phyloP scores from a whole-genome alignment of 2,888 invertebrate species.

The Dynastes tityus region DNA sequence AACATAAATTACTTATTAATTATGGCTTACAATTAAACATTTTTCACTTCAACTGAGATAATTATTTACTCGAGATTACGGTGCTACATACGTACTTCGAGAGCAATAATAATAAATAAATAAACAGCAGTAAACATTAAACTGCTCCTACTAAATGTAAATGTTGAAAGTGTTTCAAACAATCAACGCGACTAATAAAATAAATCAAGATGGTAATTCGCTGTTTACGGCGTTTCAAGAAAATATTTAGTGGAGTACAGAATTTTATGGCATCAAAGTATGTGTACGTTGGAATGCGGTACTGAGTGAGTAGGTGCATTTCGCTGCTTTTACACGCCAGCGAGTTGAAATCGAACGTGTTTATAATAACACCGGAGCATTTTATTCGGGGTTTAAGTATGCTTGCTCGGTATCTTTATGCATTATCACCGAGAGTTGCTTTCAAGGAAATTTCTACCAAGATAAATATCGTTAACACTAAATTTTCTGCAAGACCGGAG shows the following conservation, averaged over 20 bases:
- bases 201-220: conserved; percentile 33
- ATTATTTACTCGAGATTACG: background rate
- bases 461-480: conserved; percentile 22
- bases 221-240: conserved; percentile 23
- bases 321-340: conserved; percentile 20
- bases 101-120: conserved; percentile 18
- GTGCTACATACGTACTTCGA: background rate
- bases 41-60: background rate
- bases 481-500: background rate
- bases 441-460: conserved; percentile 7
- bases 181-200: conserved; percentile 28
- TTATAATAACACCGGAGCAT: conserved; percentile 17
- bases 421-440: background rate
- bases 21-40: background rate
- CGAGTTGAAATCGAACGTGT: conserved; percentile 32
- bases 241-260: conserved; percentile 29
- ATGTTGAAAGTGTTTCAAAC: conserved; percentile 4
- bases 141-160: conserved; percentile 4
- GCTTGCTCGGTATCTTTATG: conserved; percentile 30
- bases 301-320: conserved; percentile 30
- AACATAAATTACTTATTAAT: background rate
- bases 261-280: conserved; percentile 33
- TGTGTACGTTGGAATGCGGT: conserved; percentile 19
- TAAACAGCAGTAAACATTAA: conserved; percentile 13
- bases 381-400: conserved; percentile 18